A percentile compares a stretch with the other conserved stretches of the same genome.
These are phyloP conservation scores for Sebastes cheni DNA, from an alignment of 2,797 vertebrate species.

Conservation along the genomic window DNA sequence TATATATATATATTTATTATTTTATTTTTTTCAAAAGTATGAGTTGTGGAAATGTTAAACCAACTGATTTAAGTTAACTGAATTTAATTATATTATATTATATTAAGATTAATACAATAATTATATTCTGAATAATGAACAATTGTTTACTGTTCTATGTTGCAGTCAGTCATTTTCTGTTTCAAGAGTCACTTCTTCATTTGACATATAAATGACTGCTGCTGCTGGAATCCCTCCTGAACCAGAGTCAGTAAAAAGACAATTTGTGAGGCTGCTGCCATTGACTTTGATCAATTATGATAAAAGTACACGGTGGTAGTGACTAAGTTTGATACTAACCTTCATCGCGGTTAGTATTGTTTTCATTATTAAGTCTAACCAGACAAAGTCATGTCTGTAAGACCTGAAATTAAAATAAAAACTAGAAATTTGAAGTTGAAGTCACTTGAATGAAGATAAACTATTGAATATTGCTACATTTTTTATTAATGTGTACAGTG, in stretches of 20 bases:
- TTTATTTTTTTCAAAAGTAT: neutral
- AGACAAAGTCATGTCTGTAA: neutral
- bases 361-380: neutral
- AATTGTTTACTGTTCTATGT: neutral
- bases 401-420: neutral
- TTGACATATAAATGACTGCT: neutral
- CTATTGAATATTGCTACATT: neutral
- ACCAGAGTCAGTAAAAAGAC: neutral
- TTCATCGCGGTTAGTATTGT: neutral
- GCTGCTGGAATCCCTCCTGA: neutral
- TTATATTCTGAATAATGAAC: neutral
- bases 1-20: too few species aligned
- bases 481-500: neutral
- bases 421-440: neutral
- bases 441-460: neutral
- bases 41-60: neutral
- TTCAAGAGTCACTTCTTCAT: neutral
- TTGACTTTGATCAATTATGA: neutral
- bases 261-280: neutral
- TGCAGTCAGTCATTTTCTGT: neutral
- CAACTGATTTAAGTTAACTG: neutral
- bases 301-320: neutral
- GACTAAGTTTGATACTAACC: neutral
- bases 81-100: neutral
- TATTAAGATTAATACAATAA: too few species aligned